phyloP scores from a whole-genome alignment of 2,888 invertebrate genomes.

The Oconnorella tubifera region DNA sequence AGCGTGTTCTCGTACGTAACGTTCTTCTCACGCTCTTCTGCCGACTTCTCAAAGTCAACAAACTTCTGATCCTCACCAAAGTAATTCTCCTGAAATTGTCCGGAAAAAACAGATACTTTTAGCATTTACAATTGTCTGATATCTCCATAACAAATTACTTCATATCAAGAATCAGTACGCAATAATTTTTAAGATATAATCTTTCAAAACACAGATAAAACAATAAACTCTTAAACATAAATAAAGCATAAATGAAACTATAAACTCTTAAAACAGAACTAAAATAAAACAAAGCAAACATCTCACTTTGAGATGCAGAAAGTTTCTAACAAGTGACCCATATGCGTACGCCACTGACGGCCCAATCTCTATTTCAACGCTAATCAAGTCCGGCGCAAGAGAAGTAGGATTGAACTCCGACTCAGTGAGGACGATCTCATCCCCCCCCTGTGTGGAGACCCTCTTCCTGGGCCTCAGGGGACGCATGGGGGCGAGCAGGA shows the following conservation, averaged over 20 bases:
- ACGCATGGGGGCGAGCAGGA: constrained; percentile 65
- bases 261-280: too few species aligned
- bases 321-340: constrained; percentile 71
- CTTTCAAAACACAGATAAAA: too few species aligned
- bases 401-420: constrained; percentile 79
- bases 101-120: too few species aligned
- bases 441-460: background rate
- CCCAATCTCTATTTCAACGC: constrained; percentile 88
- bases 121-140: too few species aligned
- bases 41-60: constrained; percentile 70
- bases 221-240: too few species aligned
- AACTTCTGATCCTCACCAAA: constrained; percentile 94
- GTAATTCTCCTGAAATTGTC: constrained; percentile 73
- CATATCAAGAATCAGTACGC: too few species aligned
- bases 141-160: too few species aligned
- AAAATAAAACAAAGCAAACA: too few species aligned
- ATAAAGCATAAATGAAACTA: too few species aligned
- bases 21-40: constrained; percentile 23
- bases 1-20: constrained; percentile 26
- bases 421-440: constrained; percentile 28
- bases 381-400: constrained; percentile 81
- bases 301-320: constrained; percentile 31
- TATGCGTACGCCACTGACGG: constrained; percentile 87
- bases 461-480: constrained; percentile 27
- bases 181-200: too few species aligned